Evolutionary conservation across 1,140 invertebrate genomes (phyloP), one percentile per base, ranked within the genome.

Genomic region (Hylaeus anthracinus): DNA sequence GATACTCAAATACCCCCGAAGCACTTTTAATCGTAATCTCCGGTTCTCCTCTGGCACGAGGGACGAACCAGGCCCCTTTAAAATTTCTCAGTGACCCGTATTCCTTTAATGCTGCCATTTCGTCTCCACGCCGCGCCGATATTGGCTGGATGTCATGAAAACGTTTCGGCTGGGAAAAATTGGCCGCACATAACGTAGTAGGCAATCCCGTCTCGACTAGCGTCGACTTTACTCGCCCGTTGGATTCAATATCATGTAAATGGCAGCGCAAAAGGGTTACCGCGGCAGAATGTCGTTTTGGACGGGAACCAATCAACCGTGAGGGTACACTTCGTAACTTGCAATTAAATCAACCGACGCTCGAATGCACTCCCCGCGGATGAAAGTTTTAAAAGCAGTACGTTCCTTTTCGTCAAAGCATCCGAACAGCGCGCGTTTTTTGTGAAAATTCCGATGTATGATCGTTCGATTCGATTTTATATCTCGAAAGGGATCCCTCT

Each of bases 211-310:
- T 39, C 65, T n/a, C 70, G 45, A 63, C 51, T 56, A 84, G 76
- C 43, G 66, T 64, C 60, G 78, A 69, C 77, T 83, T 60, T 48
- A 64, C 53, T 41, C 66, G 14, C 15, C 14, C 41, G 60, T 85
- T 60, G 41, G 43, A 84, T 80, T 81, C 72, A 84, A 76, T 85
- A 84, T 76, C 72, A 81, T 65, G 82, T 77, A 85, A 83, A 85
- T 84, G 41, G 56, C 72, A 56, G 14, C 56, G 72, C 39, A 61
- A 69, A 73, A 66, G 69, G 65, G 70, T 70, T 63, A 51, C 70
- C 26, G 12, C 10, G 55, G 9, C 48, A 26, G 26, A 53, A 37
- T 26, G 37, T 37, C 56, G 55, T 71, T 83, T 53, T 58, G 66
- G 55, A 66, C 65, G 64, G 58, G 80, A 83, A 80, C 48, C 76